These are phyloP conservation scores for Stegodyphus mimosarum DNA, from an alignment of 1,140 invertebrate genomes.

Conservation along the genomic window DNA sequence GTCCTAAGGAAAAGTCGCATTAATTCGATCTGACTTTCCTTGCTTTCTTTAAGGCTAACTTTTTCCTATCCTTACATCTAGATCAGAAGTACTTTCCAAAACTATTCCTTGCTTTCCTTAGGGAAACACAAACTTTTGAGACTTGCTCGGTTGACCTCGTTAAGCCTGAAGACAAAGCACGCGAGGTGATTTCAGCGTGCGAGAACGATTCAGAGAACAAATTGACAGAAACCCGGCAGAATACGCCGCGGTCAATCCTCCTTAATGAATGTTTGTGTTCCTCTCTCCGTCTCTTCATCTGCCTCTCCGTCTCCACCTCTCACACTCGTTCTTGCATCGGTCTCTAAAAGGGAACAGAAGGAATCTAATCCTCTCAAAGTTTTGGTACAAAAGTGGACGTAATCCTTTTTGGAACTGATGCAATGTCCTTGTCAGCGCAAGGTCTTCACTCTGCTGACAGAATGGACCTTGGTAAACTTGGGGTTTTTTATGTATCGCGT, in stretches of 20 bases:
- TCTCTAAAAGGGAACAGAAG: constrained; percentile 25
- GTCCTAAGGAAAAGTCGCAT: too few relatives aligned
- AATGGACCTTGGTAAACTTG: too few relatives aligned
- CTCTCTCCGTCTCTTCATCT: not conserved
- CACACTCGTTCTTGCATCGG: not conserved
- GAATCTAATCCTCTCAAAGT: constrained; percentile 34
- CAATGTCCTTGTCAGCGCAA: constrained; percentile 21
- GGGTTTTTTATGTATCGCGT: too few relatives aligned
- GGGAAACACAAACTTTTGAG: constrained; percentile 23
- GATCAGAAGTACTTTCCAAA: not conserved
- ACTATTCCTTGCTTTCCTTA: constrained; percentile 1
- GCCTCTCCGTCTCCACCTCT: too few relatives aligned
- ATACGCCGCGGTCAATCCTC: constrained; percentile 28
- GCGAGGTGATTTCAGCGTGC: not conserved
- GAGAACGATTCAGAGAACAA: constrained; percentile 16
- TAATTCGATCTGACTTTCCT: too few relatives aligned
- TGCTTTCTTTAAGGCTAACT: too few relatives aligned
- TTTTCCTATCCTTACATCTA: not conserved
- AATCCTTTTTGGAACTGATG: constrained; percentile 34
- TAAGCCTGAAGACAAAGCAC: constrained; percentile 7
- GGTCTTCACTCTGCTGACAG: too few relatives aligned
- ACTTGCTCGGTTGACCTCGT: constrained; percentile 35
- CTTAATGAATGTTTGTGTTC: constrained; percentile 50
- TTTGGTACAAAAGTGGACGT: constrained; percentile 15
- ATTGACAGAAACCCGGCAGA: constrained; percentile 36